These are phyloP conservation scores for Meda fulgida DNA, from an alignment of 2,797 vertebrate genomes.

Conservation along the genomic window DNA sequence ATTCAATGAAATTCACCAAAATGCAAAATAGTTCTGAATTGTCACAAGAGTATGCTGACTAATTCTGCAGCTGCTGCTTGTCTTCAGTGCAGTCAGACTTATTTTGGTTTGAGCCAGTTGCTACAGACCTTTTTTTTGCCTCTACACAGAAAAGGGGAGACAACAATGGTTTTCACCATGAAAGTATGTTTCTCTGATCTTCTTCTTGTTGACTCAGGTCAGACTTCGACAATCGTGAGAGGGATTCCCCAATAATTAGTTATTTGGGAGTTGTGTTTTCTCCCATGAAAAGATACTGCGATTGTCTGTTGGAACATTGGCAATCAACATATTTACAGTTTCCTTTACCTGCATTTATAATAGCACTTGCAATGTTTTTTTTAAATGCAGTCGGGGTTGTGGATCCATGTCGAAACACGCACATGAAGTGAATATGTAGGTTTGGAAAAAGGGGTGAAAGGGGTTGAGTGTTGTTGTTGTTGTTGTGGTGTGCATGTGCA, in stretches of 20 bases:
- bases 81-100: background rate
- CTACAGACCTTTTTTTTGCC: background rate
- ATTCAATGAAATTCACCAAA: background rate
- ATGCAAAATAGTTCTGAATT: background rate
- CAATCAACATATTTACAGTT: too few species aligned
- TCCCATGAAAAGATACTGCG: too few species aligned
- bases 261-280: too few species aligned
- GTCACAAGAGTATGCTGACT: background rate
- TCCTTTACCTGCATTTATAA: too few species aligned
- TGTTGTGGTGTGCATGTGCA: background rate
- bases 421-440: too few species aligned
- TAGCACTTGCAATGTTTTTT: too few species aligned
- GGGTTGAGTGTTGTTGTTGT: background rate
- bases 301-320: too few species aligned
- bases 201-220: conserved; percentile 45
- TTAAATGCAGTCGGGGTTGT: too few species aligned
- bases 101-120: background rate
- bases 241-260: too few species aligned
- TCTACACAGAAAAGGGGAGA: conserved; percentile 40
- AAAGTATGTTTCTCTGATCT: conserved; percentile 47
- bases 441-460: too few species aligned
- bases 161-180: conserved; percentile 14
- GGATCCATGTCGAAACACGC: too few species aligned
- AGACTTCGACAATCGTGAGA: background rate
- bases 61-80: background rate